A percentile compares a stretch with the other conserved stretches of the same genome.
phyloP scores from a whole-genome alignment of 1,140 invertebrate genomes.

The Potamilus streckersoni region DNA sequence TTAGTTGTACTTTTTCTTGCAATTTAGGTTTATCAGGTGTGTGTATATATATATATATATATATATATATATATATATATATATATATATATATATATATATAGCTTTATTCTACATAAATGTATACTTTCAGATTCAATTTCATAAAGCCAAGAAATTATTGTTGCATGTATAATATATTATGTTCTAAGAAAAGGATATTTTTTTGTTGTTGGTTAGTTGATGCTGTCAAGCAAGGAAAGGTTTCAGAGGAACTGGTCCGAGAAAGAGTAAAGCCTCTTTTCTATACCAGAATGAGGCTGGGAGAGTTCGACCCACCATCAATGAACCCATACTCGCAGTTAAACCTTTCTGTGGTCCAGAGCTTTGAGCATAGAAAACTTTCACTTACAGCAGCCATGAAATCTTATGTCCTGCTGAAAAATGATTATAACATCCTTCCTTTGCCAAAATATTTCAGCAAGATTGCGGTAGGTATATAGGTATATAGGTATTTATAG shows the following conservation, averaged over 20 bases:
- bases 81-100: no score
- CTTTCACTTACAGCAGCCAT: constrained; percentile 41
- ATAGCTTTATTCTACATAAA: no score
- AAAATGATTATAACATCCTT: constrained; percentile 43
- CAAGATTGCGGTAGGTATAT: constrained; percentile 22
- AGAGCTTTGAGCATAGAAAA: constrained; percentile 42
- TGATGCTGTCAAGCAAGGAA: constrained; percentile 3
- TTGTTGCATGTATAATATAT: no score
- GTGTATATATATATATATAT: no score
- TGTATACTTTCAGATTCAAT: no score
- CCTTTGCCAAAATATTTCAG: constrained; percentile 17
- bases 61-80: no score
- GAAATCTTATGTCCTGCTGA: constrained; percentile 54
- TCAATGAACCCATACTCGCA: constrained; percentile 49
- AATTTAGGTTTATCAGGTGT: no score
- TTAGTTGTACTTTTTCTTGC: no score
- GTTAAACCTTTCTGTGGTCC: constrained; percentile 39
- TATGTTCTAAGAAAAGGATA: no score
- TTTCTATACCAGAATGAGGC: constrained; percentile 55
- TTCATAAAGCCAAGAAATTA: no score
- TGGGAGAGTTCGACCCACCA: constrained; percentile 61
- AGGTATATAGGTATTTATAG: background rate
- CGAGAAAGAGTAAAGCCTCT: constrained; percentile 42
- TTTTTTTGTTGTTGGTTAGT: background rate
- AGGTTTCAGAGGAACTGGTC: background rate